Evolutionary conservation across 1,140 invertebrate genomes (phyloP), one percentile per base, ranked within the genome.

Genomic region (Xylocopa sonorina): DNA sequence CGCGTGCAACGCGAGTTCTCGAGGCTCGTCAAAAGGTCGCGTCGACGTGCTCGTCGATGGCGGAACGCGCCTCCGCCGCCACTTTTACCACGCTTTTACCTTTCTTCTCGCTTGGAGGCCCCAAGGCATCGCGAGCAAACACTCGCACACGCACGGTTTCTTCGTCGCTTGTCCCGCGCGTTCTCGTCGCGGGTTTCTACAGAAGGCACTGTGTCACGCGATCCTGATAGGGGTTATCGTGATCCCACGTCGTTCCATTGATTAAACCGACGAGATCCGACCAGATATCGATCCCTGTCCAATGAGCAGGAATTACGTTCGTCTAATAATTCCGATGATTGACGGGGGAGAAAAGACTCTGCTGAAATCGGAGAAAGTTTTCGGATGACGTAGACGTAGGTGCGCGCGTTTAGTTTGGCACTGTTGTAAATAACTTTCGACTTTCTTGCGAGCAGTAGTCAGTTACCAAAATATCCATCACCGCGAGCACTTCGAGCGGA

Each of bases 11-110:
- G 24, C 41, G 7, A 43, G 46, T 21, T 51, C 46, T 41, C 53
- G 6, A 16, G 16, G 16, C 46, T 32, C 7, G 34, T 55, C 24
- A n/a, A 63, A 62, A 72, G 53, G 69, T 72, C 57, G 32, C 18
- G 57, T 12, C 53, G 27, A 34, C 2, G 34, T 18, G 4, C 21
- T 34, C 55, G 53, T 14, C n/a, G 43, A 38, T 67, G 64, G 16
- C 10, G 16, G 24, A 50, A 24, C 32, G n/a, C 32, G 14, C 10
- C 41, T 46, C 16, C n/a, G 4, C 48, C 24, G 18, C 16, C 46
- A 53, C 43, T 51, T 74, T 74, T 63, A 74, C 58, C 24, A 48
- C 7, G 60, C 58, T 74, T 51, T 63, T 74, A 74, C 57, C 58
- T 38, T 74, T 64, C 58, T 41, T 64, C 16, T 10, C 24, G 12